A percentile compares a stretch with the other conserved stretches of the same genome.
Evolutionary conservation across 2,113 vertebrate genomes (phyloP).

Genomic region (Phainopepla nitens): DNA sequence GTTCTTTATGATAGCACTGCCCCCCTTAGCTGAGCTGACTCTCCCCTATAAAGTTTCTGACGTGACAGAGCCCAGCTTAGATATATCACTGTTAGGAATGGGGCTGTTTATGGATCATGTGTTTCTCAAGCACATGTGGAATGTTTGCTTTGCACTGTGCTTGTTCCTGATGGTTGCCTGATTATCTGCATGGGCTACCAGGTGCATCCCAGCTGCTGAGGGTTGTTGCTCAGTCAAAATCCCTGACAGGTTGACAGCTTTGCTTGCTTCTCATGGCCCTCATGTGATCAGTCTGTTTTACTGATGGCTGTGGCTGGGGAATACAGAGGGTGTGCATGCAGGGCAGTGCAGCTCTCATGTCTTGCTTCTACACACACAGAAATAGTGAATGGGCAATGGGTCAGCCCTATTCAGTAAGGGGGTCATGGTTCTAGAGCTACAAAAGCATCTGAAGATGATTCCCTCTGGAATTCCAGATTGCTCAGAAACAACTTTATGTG

Average conservation of each 20-base stretch:
- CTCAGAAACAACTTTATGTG: background rate
- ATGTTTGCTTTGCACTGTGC: background rate
- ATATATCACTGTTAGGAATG: accelerated
- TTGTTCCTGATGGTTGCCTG: background rate
- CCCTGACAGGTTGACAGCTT: background rate
- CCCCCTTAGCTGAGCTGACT: background rate
- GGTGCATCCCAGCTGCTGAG: background rate
- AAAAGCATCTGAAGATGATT: background rate
- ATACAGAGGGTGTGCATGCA: background rate
- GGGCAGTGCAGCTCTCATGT: background rate
- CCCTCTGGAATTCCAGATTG: background rate
- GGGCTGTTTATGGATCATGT: background rate
- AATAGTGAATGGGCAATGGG: background rate
- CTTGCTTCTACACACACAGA: background rate
- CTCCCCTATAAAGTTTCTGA: background rate
- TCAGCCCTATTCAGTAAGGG: background rate
- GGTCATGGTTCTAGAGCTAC: background rate
- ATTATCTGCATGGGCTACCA: background rate
- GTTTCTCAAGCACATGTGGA: background rate
- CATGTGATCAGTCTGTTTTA: background rate
- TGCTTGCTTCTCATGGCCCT: background rate
- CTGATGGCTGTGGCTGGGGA: background rate
- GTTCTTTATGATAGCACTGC: background rate
- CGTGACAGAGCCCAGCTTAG: background rate
- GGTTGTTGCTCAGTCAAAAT: background rate